Conservation (phyloP, 2,797 vertebrate genomes). For the Poeciliopsis infans region DNA sequence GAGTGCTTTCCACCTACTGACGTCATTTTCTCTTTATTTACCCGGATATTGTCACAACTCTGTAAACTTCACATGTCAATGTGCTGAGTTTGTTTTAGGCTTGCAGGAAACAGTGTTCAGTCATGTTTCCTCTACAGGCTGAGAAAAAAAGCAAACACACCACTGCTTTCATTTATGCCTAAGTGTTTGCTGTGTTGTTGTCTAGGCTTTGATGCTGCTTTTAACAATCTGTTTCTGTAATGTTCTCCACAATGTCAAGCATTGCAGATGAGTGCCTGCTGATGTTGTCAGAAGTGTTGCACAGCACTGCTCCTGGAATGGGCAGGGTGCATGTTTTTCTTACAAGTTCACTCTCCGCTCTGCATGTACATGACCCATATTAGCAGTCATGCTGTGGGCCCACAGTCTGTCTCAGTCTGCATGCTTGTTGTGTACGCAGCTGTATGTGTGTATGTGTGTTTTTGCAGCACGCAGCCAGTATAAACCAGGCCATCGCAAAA, state of each 20-base stretch:
- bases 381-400: conserved; percentile 37
- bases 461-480: conserved; percentile 93
- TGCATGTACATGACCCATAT: conserved; percentile 66
- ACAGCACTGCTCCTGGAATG: conserved; percentile 30
- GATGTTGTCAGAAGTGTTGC: conserved; percentile 21
- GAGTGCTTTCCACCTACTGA: background rate
- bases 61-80: background rate
- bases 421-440: conserved; percentile 87
- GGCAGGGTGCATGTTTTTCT: conserved; percentile 67
- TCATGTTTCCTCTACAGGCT: conserved; percentile 18
- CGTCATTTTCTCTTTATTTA: conserved; percentile 1
- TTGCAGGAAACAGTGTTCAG: background rate
- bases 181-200: conserved; percentile 18
- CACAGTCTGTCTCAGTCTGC: conserved; percentile 83
- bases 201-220: conserved; percentile 18
- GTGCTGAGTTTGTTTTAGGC: background rate
- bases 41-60: background rate
- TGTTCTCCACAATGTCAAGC: conserved; percentile 17
- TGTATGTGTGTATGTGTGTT: conserved; percentile 89
- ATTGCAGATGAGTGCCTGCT: conserved; percentile 30
- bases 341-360: conserved; percentile 57
- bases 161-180: conserved; percentile 7
- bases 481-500: conserved; percentile 99
- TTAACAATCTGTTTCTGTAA: conserved; percentile 14
- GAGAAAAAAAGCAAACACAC: conserved; percentile 17